Percentiles rank a stretch among this genome's conserved stretches.
Evolutionary conservation across 1,140 invertebrate genomes (phyloP).

Genomic region (Grapholita molesta): DNA sequence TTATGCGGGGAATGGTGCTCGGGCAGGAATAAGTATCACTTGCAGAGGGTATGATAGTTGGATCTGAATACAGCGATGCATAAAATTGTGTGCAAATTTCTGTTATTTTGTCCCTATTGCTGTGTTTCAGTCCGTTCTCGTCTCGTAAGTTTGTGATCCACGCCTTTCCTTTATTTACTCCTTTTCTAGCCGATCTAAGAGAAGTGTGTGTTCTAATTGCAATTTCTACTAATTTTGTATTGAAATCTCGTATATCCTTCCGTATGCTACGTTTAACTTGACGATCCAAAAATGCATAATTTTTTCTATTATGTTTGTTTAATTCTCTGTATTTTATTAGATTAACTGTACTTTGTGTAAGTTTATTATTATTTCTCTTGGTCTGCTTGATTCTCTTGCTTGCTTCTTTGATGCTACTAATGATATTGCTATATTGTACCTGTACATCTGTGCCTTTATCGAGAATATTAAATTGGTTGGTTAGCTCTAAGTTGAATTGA

Average conservation of each 20-base stretch:
- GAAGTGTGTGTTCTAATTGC: neutral
- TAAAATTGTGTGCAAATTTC: conserved; percentile 5
- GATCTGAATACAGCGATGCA: neutral
- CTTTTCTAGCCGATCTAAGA: neutral
- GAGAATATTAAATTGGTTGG: neutral
- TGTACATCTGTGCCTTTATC: neutral
- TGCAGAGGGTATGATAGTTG: neutral
- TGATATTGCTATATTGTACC: neutral
- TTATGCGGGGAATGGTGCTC: neutral
- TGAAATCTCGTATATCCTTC: conserved; percentile 1
- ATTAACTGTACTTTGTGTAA: neutral
- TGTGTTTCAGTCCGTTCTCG: neutral
- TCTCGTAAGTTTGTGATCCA: conserved; percentile 1
- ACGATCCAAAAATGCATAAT: neutral
- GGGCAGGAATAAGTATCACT: neutral
- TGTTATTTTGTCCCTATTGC: too few relatives aligned
- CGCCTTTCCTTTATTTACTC: neutral
- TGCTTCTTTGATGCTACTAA: neutral
- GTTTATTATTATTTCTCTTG: neutral
- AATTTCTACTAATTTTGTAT: neutral
- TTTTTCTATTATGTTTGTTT: too few relatives aligned
- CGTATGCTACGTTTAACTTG: conserved; percentile 2
- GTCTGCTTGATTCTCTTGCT: neutral
- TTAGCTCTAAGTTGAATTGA: neutral
- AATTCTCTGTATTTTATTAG: neutral